Evolutionary conservation across 2,113 vertebrate genomes (phyloP), one percentile per base, ranked within the genome.

Genomic region (Leptosomus discolor): DNA sequence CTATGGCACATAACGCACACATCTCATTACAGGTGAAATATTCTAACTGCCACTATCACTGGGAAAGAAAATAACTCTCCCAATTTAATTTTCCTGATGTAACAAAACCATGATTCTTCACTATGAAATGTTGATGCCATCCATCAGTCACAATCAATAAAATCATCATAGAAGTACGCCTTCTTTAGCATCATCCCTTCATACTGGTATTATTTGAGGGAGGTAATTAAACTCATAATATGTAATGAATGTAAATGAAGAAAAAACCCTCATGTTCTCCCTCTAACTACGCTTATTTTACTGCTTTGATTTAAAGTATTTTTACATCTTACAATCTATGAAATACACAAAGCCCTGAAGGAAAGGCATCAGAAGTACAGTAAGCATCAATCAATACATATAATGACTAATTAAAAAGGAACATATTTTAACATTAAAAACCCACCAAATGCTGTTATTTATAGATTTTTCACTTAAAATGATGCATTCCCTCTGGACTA

Each of bases 21-120:
- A 97, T 99, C 99, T 99, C 98, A 98, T 99, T 99, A 99, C 99
- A 99, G 99, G 99, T 99, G 98, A 99, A 99, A 99, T 99, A 99
- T 99, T 99, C 98, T 98, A 98, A 98, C 98, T 99, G 99, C 99
- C 98, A 98, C 98, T 98, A 98, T 99, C 98, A 98, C 98, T 99
- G 98, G 98, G 98, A 98, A 99, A 98, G 98, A 98, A 97, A 99
- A 98, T 98, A 98, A 98, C 98, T 98, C 98, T 99, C 98, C 98
- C 98, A 98, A 98, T 99, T 99, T 98, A 98, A 99, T 99, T 99
- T 98, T 98, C 98, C 98, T 98, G 98, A 99, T 99, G 98, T 98
- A 98, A 98, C 98, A 98, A 98, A 99, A 98, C 98, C 98, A 98
- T 98, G 98, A 98, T 99, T 99, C 98, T 98, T 98, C 98, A 98